These are phyloP conservation scores for Sciurus carolinensis DNA, from an alignment of 2,797 vertebrate genomes.

Conservation along the genomic window DNA sequence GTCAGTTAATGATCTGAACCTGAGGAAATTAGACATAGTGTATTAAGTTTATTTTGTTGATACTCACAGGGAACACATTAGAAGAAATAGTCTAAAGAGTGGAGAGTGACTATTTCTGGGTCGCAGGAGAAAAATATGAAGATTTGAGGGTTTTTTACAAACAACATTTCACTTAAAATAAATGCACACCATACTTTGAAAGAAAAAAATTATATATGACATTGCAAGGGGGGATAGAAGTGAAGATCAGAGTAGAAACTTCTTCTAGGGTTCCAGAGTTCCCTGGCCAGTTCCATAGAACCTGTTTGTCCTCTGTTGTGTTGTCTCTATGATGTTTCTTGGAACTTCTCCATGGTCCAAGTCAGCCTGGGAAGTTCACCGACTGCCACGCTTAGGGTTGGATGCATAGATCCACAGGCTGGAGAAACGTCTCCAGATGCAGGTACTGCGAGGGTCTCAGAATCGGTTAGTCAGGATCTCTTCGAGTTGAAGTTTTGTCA, in stretches of 20 bases:
- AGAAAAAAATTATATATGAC: not conserved
- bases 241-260: not conserved
- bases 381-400: not conserved
- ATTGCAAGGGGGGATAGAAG: not conserved
- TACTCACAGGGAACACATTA: not conserved
- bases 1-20: not conserved
- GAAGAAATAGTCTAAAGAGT: not conserved
- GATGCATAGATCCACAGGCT: not conserved
- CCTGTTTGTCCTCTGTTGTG: not conserved
- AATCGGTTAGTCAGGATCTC: too few species aligned
- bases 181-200: not conserved
- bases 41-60: not conserved
- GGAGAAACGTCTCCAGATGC: too few species aligned
- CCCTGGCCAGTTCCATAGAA: not conserved
- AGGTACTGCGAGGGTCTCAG: too few species aligned
- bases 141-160: not conserved
- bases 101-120: not conserved
- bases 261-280: not conserved
- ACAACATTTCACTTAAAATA: slow-evolving; percentile 3
- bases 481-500: too few species aligned
- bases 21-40: not conserved
- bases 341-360: too few species aligned
- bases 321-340: not conserved
- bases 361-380: not conserved
- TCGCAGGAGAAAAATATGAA: not conserved